phyloP scores from a whole-genome alignment of 2,797 vertebrate species.

The Microhierax caerulescens region DNA sequence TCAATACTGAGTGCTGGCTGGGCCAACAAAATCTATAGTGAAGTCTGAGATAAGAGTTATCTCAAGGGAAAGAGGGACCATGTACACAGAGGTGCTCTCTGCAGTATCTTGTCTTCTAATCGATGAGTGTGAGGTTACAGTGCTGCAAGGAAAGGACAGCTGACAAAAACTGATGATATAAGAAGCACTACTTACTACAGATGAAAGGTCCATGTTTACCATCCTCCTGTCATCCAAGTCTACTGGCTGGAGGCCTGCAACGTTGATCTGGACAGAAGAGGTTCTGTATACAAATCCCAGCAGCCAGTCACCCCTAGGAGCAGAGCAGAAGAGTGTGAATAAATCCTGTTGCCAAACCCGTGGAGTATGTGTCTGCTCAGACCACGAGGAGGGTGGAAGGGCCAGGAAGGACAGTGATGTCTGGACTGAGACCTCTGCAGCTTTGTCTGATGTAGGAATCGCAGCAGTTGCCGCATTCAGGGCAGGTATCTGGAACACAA shows the following conservation, averaged over 20 bases:
- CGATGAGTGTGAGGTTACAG: neutral
- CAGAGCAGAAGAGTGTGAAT: neutral
- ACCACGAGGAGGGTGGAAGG: neutral
- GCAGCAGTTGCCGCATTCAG: neutral
- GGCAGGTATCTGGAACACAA: neutral
- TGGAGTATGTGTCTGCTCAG: neutral
- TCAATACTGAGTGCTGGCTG: neutral
- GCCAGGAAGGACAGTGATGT: neutral
- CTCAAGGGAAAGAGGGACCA: neutral
- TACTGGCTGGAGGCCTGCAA: slow-evolving; percentile 93
- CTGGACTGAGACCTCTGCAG: neutral
- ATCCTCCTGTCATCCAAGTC: slow-evolving; percentile 84
- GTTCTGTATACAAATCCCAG: slow-evolving; percentile 92
- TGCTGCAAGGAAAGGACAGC: neutral
- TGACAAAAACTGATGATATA: neutral
- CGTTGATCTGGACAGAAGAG: slow-evolving; percentile 86
- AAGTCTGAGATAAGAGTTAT: neutral
- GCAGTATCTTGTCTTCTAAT: neutral
- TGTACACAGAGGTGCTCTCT: neutral
- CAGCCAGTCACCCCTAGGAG: slow-evolving; percentile 92
- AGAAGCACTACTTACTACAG: slow-evolving; percentile 82
- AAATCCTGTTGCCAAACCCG: neutral
- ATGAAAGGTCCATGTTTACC: slow-evolving; percentile 93
- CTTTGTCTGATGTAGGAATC: neutral
- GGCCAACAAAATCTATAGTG: neutral